These are phyloP conservation scores for Himalopsyche japonica DNA, from an alignment of 2,888 invertebrate species.

Conservation along the genomic window DNA sequence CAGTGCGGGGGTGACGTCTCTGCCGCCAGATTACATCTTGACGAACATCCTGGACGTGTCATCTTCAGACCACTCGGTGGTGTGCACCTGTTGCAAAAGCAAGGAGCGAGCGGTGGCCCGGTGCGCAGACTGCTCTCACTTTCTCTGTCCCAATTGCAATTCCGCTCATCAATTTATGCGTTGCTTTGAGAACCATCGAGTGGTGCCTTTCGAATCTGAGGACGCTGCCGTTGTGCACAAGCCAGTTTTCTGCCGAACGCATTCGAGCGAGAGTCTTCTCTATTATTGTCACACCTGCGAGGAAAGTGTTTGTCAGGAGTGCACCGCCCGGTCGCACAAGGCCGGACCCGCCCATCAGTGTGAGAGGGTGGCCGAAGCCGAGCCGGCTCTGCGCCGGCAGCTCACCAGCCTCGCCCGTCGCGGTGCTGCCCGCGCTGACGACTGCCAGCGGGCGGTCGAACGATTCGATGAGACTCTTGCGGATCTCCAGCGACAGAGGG, in stretches of 20 bases:
- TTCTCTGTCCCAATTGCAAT: slow-evolving; percentile 91
- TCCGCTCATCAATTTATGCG: slow-evolving; percentile 96
- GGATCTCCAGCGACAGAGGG: slow-evolving; percentile 85
- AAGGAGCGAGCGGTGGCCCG: slow-evolving; percentile 92
- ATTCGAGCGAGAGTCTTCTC: slow-evolving; percentile 81
- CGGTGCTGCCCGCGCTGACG: slow-evolving; percentile 73
- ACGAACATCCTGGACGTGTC: slow-evolving; percentile 84
- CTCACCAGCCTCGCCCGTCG: slow-evolving; percentile 74
- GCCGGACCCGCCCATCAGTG: slow-evolving; percentile 76
- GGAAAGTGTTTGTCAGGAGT: slow-evolving; percentile 86
- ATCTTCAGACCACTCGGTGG: slow-evolving; percentile 71
- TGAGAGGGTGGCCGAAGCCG: slow-evolving; percentile 80
- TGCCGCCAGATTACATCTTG: slow-evolving; percentile 85
- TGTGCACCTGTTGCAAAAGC: slow-evolving; percentile 94
- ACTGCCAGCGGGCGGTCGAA: slow-evolving; percentile 75
- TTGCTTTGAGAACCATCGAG: slow-evolving; percentile 94
- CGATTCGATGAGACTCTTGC: slow-evolving; percentile 79
- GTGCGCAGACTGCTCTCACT: slow-evolving; percentile 93
- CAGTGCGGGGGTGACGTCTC: slow-evolving; percentile 74
- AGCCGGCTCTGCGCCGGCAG: slow-evolving; percentile 76
- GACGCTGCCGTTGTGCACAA: slow-evolving; percentile 85
- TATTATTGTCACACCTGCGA: slow-evolving; percentile 88
- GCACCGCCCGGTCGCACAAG: slow-evolving; percentile 81
- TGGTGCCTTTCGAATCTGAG: slow-evolving; percentile 83
- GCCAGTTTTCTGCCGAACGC: slow-evolving; percentile 82